phyloP scores from a whole-genome alignment of 1,140 invertebrate species.

The Heliothis subflexa region DNA sequence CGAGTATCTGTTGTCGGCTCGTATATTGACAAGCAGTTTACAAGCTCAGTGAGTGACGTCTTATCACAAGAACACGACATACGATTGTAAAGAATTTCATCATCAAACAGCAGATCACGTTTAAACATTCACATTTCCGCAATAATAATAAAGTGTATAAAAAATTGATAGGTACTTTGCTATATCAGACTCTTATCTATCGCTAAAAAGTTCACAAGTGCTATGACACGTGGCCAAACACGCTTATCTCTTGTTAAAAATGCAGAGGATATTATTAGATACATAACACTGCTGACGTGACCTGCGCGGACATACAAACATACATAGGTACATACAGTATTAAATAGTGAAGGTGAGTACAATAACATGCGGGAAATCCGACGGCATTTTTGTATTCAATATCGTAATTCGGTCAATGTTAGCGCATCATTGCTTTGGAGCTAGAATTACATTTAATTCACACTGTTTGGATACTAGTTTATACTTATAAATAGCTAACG shows the following conservation, averaged over 20 bases:
- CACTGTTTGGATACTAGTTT: too few relatives aligned
- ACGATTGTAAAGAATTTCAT: conserved; percentile 1
- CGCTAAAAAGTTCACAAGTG: conserved; percentile 10
- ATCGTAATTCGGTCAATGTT: conserved; percentile 39
- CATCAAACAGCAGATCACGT: conserved; percentile 5
- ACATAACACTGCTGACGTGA: neutral
- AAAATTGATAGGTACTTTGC: neutral
- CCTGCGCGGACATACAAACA: neutral
- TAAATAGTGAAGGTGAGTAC: conserved; percentile 28
- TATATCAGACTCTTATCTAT: neutral
- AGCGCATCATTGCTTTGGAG: too few relatives aligned
- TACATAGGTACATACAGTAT: conserved; percentile 7
- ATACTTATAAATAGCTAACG: too few relatives aligned
- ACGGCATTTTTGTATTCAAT: conserved; percentile 28
- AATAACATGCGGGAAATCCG: conserved; percentile 32
- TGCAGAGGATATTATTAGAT: conserved; percentile 26
- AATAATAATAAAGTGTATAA: neutral
- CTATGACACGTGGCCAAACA: neutral
- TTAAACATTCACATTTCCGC: conserved; percentile 31
- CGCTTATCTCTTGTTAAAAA: conserved; percentile 21
- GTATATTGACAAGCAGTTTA: neutral
- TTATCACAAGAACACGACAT: neutral
- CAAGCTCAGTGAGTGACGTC: neutral
- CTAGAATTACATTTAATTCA: too few relatives aligned
- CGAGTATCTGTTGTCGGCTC: too few relatives aligned